These are phyloP conservation scores for Thaleichthys pacificus DNA, from an alignment of 2,797 vertebrate species.

Conservation along the genomic window DNA sequence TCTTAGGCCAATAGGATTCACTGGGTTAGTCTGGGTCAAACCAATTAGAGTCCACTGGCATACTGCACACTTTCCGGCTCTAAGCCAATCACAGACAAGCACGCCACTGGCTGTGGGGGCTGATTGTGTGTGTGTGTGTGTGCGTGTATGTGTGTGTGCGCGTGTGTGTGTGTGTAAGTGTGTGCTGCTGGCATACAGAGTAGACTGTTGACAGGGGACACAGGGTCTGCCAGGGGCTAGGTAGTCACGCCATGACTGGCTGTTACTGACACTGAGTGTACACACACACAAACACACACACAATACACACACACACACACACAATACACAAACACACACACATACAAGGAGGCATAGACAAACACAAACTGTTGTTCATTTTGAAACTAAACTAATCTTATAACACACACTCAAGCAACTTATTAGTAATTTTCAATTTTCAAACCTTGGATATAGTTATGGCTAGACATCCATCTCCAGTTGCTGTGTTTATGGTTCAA, in stretches of 20 bases:
- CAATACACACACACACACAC: neutral
- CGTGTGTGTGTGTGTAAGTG: constrained; percentile 20
- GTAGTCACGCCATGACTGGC: constrained; percentile 47
- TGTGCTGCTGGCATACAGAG: constrained; percentile 44
- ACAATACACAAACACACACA: neutral
- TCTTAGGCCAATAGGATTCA: constrained; percentile 85
- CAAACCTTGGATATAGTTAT: neutral
- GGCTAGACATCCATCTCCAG: neutral
- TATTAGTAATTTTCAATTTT: too few relatives aligned
- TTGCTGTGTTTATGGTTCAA: too few relatives aligned
- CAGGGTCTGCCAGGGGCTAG: constrained; percentile 54
- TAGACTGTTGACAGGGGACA: constrained; percentile 46
- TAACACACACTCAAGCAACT: neutral
- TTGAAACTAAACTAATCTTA: neutral
- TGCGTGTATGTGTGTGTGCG: constrained; percentile 17
- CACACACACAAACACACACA: neutral
- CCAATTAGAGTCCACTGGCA: constrained; percentile 82
- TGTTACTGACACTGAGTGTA: neutral
- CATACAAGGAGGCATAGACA: constrained; percentile 24
- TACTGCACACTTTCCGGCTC: constrained; percentile 74
- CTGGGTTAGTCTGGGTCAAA: constrained; percentile 83
- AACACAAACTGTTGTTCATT: neutral
- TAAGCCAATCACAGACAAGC: constrained; percentile 72
- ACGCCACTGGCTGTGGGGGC: constrained; percentile 59
- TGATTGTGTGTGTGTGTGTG: constrained; percentile 15